Percentiles rank a stretch among this genome's conserved stretches.
Conservation (phyloP, 2,113 vertebrate species). For the Corvus cornix region DNA sequence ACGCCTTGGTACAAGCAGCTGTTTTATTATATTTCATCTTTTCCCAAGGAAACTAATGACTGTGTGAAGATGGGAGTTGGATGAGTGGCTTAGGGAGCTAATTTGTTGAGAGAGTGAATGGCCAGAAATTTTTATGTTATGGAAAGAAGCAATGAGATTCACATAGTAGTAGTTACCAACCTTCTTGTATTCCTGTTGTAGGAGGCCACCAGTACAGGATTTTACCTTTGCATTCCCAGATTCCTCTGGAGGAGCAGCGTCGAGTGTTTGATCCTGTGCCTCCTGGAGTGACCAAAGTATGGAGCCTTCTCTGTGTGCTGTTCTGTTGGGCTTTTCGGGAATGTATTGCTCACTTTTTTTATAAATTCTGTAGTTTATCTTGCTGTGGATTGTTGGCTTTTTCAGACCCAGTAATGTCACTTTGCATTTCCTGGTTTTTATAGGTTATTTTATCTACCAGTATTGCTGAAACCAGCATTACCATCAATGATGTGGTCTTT, state of each 20-base stretch:
- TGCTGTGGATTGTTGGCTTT: not conserved
- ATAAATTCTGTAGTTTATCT: not conserved
- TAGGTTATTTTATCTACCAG: constrained; percentile 98
- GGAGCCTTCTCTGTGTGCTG: not conserved
- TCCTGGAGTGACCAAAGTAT: constrained; percentile 83
- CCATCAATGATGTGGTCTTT: constrained; percentile 96
- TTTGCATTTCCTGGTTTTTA: constrained; percentile 11
- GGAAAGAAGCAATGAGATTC: not conserved
- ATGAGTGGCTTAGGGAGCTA: not conserved
- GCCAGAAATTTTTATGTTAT: not conserved
- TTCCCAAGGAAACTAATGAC: not conserved
- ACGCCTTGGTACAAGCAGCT: constrained; percentile 83
- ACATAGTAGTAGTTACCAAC: not conserved
- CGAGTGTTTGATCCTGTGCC: constrained; percentile 90
- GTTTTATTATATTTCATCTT: not conserved
- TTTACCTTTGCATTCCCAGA: constrained; percentile 93
- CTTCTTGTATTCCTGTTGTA: constrained; percentile 40
- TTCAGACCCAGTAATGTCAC: not conserved
- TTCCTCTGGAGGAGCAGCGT: constrained; percentile 93
- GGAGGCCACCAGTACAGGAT: constrained; percentile 84
- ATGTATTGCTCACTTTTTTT: not conserved
- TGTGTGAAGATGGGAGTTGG: not conserved
- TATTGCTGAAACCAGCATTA: constrained; percentile 96
- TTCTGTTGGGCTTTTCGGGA: not conserved
- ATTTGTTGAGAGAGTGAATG: not conserved